Conservation (phyloP, 2,797 vertebrate species). For the Cuniculus paca region DNA sequence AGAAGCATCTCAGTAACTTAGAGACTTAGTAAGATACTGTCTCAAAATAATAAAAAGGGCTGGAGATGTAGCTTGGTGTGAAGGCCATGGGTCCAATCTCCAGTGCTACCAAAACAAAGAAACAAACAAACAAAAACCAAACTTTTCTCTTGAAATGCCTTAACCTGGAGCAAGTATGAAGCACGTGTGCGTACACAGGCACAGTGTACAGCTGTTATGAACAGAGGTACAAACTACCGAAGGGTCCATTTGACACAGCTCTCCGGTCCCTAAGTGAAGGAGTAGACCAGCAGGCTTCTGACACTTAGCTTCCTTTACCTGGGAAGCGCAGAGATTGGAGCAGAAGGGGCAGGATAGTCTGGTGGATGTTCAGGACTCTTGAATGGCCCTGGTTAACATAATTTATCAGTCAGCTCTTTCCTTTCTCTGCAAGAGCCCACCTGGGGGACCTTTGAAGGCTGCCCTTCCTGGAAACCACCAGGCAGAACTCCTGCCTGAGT, state of each 20-base stretch:
- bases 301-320: not conserved
- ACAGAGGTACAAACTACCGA: not conserved
- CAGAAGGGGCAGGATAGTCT: not conserved
- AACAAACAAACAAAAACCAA: not conserved
- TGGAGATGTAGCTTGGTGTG: not conserved
- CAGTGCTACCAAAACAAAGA: not conserved
- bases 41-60: not conserved
- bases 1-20: too few relatives aligned
- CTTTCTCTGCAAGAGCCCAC: not conserved
- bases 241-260: not conserved
- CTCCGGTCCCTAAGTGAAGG: not conserved
- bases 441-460: not conserved
- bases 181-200: fast-evolving
- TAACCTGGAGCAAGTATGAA: not conserved
- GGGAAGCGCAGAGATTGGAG: not conserved
- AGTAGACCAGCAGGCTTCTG: not conserved
- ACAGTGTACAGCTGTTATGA: not conserved
- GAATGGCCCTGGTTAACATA: not conserved
- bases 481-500: not conserved
- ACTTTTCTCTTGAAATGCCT: not conserved
- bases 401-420: not conserved
- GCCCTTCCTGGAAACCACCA: not conserved
- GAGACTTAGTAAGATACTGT: too few relatives aligned
- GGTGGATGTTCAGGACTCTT: not conserved
- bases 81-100: not conserved